These are phyloP conservation scores for Pachypsylla venusta DNA, from an alignment of 1,140 invertebrate species.

Conservation along the genomic window DNA sequence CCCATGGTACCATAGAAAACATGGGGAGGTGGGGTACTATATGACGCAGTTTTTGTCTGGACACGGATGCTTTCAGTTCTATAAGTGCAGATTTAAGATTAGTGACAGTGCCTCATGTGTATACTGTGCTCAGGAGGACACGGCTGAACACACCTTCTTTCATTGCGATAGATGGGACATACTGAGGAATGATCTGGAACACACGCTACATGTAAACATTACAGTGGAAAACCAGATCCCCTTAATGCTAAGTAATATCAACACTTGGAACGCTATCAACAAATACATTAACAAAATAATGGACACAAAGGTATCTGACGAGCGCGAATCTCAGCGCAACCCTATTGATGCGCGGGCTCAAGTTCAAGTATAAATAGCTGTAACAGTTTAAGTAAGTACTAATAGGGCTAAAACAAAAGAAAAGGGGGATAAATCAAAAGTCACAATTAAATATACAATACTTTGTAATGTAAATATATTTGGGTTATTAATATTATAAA, in stretches of 20 bases:
- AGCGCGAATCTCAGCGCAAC: not conserved
- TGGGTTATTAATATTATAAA: no score
- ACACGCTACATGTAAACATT: not conserved
- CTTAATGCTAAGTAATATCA: not conserved
- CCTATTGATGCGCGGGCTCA: not conserved
- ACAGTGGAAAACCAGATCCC: not conserved
- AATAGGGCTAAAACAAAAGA: no score
- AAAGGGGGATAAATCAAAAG: no score
- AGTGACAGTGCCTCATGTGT: slow-evolving; percentile 8
- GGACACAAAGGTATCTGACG: not conserved
- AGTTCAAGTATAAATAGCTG: no score
- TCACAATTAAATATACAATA: no score
- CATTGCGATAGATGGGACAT: slow-evolving; percentile 17
- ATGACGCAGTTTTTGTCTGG: slow-evolving; percentile 25
- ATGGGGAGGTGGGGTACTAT: slow-evolving; percentile 21
- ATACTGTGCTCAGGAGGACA: slow-evolving; percentile 23
- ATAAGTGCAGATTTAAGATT: slow-evolving; percentile 22
- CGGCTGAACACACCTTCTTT: slow-evolving; percentile 24
- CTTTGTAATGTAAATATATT: no score
- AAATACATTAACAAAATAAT: slow-evolving; percentile 1
- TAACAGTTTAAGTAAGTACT: no score
- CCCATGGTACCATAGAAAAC: slow-evolving; percentile 15
- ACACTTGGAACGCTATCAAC: not conserved
- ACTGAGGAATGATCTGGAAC: not conserved
- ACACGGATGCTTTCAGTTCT: slow-evolving; percentile 29